phyloP scores from a whole-genome alignment of 1,140 invertebrate genomes.

The Meloidogyne exigua region DNA sequence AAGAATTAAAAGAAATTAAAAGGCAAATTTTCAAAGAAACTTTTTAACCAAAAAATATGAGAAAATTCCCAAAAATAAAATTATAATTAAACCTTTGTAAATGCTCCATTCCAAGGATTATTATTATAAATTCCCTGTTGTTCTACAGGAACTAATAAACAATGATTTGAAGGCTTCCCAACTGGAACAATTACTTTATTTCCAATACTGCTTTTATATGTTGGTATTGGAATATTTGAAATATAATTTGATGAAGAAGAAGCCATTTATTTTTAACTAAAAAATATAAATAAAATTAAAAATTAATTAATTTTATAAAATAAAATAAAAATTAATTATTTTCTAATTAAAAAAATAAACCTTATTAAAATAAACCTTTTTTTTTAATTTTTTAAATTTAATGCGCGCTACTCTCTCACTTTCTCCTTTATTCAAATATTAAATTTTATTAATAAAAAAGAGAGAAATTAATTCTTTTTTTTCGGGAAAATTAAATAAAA shows the following conservation, averaged over 20 bases:
- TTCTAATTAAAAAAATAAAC: too few species aligned
- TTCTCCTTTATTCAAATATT: too few species aligned
- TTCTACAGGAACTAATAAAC: not conserved
- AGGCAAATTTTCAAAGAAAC: too few species aligned
- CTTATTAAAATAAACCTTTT: too few species aligned
- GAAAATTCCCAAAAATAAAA: not conserved
- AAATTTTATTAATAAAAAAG: too few species aligned
- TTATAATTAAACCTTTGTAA: not conserved
- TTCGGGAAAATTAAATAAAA: not conserved
- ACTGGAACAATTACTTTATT: not conserved
- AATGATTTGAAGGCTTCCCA: not conserved
- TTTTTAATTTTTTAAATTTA: too few species aligned
- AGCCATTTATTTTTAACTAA: not conserved
- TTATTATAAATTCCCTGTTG: not conserved
- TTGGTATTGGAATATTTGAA: not conserved
- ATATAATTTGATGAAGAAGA: not conserved
- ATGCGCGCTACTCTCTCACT: too few species aligned
- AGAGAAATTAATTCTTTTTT: not conserved
- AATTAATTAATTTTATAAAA: not conserved
- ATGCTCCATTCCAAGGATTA: slow-evolving; percentile 2
- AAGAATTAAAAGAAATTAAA: too few species aligned
- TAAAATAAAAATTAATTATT: not conserved
- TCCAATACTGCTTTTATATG: slow-evolving; percentile 4
- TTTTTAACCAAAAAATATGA: too few species aligned
- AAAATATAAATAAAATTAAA: not conserved